A percentile compares a stretch with the other conserved stretches of the same genome.
These are phyloP conservation scores for Himalopsyche anomala DNA, from an alignment of 2,888 invertebrate genomes.

Conservation along the genomic window DNA sequence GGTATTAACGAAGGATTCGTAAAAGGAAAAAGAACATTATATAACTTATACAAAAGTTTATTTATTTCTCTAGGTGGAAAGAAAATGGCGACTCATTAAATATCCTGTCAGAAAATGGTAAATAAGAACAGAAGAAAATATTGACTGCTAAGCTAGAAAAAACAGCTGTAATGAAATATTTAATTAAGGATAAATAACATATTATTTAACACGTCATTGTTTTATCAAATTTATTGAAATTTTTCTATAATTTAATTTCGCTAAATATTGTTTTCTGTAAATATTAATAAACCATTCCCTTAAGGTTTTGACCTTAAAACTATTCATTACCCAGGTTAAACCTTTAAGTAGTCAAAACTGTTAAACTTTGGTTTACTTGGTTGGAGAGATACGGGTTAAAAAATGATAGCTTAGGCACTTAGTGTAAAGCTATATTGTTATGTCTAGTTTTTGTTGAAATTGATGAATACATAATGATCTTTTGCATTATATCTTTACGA, in stretches of 20 bases:
- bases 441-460: too few species aligned
- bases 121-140: background rate
- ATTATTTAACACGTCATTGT: background rate
- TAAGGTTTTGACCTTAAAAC: too few species aligned
- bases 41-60: slow-evolving; percentile 30
- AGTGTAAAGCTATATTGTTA: too few species aligned
- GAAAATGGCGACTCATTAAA: slow-evolving; percentile 30
- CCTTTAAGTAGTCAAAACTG: too few species aligned
- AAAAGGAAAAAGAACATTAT: slow-evolving; percentile 29
- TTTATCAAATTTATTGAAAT: background rate
- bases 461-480: too few species aligned
- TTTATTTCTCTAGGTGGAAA: slow-evolving; percentile 24
- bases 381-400: too few species aligned
- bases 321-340: too few species aligned
- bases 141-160: background rate
- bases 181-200: background rate
- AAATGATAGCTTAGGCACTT: too few species aligned
- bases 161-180: background rate
- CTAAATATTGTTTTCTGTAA: too few species aligned
- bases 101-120: slow-evolving; percentile 31
- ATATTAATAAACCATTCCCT: too few species aligned
- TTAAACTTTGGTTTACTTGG: too few species aligned
- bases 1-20: slow-evolving; percentile 12
- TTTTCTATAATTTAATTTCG: background rate
- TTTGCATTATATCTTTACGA: too few species aligned